Evolutionary conservation across 2,113 vertebrate species (phyloP).

Genomic region (Muntiacus muntjak): DNA sequence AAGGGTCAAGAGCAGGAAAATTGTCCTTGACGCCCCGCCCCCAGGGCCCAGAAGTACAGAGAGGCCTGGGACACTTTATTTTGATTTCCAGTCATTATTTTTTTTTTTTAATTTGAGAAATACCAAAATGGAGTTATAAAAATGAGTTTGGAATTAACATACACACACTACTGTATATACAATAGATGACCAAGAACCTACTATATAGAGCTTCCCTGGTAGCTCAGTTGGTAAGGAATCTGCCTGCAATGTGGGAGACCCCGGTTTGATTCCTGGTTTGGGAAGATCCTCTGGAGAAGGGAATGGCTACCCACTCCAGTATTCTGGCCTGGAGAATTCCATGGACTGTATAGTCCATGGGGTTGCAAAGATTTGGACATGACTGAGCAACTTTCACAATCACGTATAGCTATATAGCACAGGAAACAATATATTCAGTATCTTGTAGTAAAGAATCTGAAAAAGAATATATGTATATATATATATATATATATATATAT

Average conservation of each 20-base stretch:
- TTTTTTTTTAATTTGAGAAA: background rate
- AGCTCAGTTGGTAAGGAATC: background rate
- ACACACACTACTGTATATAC: background rate
- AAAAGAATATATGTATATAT: background rate
- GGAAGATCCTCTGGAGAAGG: background rate
- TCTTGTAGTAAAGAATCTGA: background rate
- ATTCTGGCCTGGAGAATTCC: background rate
- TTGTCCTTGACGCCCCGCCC: fast-evolving
- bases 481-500: background rate
- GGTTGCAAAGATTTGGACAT: fast-evolving
- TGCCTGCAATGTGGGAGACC: background rate
- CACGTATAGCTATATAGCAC: background rate
- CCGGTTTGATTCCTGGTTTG: background rate
- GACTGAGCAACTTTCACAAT: fast-evolving
- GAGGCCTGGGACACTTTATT: background rate
- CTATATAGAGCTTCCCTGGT: background rate
- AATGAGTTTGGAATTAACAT: background rate
- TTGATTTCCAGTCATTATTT: background rate
- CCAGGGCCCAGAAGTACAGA: background rate
- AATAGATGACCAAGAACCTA: background rate
- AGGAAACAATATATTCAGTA: background rate
- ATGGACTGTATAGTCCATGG: background rate
- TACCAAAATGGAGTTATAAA: background rate
- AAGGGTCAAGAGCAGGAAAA: background rate
- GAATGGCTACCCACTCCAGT: background rate